phyloP scores from a whole-genome alignment of 37 sponge, comb jelly and placozoan species.

The Halisarca cf. caerulea region DNA sequence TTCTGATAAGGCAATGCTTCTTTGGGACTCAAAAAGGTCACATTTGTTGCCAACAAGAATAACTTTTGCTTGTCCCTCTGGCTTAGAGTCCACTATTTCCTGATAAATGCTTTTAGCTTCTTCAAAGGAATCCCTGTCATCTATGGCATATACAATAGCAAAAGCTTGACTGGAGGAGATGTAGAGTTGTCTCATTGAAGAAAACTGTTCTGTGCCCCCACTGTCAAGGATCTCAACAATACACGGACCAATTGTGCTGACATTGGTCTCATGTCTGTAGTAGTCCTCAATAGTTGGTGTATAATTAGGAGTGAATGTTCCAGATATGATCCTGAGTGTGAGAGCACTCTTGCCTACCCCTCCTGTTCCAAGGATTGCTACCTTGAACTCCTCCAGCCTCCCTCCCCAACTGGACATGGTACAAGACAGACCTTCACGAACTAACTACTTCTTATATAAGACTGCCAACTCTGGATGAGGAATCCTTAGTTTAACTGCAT shows the following conservation, averaged over 20 bases:
- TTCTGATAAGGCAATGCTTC: constrained; percentile 59
- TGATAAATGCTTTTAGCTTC: constrained; percentile 69
- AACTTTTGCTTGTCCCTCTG: constrained; percentile 42
- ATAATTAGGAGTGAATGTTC: constrained; percentile 83
- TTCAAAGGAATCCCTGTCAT: constrained; percentile 66
- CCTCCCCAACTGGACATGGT: constrained; percentile 26
- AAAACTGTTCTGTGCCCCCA: constrained; percentile 86
- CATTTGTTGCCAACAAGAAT: constrained; percentile 80
- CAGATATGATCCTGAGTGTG: constrained; percentile 81
- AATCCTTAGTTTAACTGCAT: too few species aligned
- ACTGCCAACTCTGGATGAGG: too few species aligned
- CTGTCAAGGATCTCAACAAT: constrained; percentile 85
- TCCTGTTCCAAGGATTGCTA: constrained; percentile 79
- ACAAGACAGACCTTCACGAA: too few species aligned
- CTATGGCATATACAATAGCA: constrained; percentile 80
- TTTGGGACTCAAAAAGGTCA: constrained; percentile 46
- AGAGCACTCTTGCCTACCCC: constrained; percentile 91
- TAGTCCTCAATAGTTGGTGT: constrained; percentile 88
- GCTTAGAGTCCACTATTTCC: constrained; percentile 45
- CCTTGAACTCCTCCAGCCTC: constrained; percentile 61
- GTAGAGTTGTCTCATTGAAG: constrained; percentile 84
- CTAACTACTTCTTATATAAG: too few species aligned
- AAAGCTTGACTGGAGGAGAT: constrained; percentile 72
- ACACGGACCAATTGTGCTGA: constrained; percentile 76
- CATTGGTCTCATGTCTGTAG: constrained; percentile 79